Percentiles rank a stretch among this genome's conserved stretches.
These are phyloP conservation scores for Portunus trituberculatus DNA, from an alignment of 1,140 invertebrate genomes.

Conservation along the genomic window DNA sequence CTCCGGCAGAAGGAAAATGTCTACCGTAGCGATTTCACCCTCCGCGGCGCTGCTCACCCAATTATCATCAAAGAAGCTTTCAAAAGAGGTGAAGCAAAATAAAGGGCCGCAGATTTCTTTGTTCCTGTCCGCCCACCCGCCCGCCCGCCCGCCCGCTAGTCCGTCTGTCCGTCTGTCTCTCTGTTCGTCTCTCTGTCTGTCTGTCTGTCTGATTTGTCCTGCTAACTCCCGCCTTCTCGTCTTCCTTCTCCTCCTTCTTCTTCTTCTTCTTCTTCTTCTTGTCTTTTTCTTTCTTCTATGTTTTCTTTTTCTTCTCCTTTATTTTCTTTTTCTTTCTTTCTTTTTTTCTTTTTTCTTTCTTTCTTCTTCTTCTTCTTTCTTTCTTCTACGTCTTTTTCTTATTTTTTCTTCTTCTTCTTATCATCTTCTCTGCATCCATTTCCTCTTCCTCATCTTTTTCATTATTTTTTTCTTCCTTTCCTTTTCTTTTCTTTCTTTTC, in stretches of 20 bases:
- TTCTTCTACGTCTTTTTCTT: not conserved
- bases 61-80: constrained; percentile 15
- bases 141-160: not conserved
- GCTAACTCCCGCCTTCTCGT: not conserved
- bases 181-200: not conserved
- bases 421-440: no score
- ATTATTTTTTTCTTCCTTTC: no score
- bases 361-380: not conserved
- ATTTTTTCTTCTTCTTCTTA: no score
- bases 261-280: not conserved
- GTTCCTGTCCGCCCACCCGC: not conserved
- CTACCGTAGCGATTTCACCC: not conserved
- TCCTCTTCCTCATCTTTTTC: no score
- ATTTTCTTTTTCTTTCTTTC: not conserved
- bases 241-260: not conserved
- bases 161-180: not conserved
- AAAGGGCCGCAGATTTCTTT: not conserved
- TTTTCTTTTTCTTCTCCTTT: not conserved
- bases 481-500: no score
- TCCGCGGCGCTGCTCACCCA: not conserved
- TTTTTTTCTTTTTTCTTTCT: not conserved
- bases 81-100: not conserved
- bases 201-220: not conserved
- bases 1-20: not conserved
- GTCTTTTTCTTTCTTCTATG: not conserved